Base-by-base conservation (phyloP, 2,888 invertebrate genomes). In the Caenorhabditis sinica region DNA sequence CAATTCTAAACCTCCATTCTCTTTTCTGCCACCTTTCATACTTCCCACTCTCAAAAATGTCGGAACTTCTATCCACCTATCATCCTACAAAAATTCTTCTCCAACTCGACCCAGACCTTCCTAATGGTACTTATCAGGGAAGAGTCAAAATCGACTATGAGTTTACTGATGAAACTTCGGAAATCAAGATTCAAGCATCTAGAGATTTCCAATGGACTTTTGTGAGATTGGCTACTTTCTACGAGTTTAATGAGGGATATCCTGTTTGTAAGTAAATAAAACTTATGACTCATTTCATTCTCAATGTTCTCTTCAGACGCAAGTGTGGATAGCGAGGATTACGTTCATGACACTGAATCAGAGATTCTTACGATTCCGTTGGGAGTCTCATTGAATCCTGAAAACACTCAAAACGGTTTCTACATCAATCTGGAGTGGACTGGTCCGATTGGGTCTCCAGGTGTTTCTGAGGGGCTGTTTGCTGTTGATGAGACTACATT, bases 141-240 rank as follows among this genome's bases (percentile, higher is more conserved):
- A 20, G 73, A 25, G 81, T 81, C 9, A 81, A 81, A 33, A 74
- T 81, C 9, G 81, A 81, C 49, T 81, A 73, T 30, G 60, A 73
- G n/a, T 56, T 81, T 23, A 45, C 68, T 1, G 81, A 61, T 17
- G 81, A 81, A 23, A 81, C 81, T 4, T 20, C 60, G 3, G 81
- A 73, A n/a, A 60, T 73, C 60, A 56, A 81, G 33, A 68, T 81
- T 30, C 73, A 81, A 51, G 68, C 81, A 11, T 73, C 73, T 0
- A 45, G 58, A n/a, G 66, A 73, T 36, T 74, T 81, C 43, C 81
- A 81, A 36, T 77, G 45, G 49, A 77, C 77, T 15, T 77, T 69
- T 11, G 69, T 77, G 9, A 30, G 77, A 69, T 17, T 69, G 23
- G 77, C 77, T 9, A 68, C 68, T 1, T 77, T 77, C 23, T 77